A percentile compares a stretch with the other conserved stretches of the same genome.
Conservation (phyloP, 2,797 vertebrate genomes). For the Eulemur albifrons region DNA sequence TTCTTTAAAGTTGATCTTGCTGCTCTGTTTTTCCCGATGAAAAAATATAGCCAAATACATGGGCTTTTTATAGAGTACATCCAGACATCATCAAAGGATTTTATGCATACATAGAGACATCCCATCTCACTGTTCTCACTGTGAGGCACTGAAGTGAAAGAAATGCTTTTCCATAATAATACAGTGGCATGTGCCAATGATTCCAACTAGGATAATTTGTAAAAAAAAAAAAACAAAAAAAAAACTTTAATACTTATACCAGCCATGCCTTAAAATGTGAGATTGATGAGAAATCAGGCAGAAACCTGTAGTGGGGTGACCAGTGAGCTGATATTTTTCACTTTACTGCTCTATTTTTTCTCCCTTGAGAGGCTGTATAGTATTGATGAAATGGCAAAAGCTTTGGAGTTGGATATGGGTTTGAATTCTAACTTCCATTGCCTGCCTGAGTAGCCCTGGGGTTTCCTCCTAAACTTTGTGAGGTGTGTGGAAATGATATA, state of each 20-base stretch:
- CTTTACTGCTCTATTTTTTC: not conserved
- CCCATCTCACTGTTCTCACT: not conserved
- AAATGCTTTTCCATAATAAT: constrained; percentile 5
- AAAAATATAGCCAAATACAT: not conserved
- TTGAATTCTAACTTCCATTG: not conserved
- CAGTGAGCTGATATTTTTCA: not conserved
- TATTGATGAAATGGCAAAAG: not conserved
- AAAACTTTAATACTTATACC: not conserved
- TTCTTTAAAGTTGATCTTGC: not conserved
- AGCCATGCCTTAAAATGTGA: not conserved
- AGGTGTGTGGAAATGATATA: not conserved
- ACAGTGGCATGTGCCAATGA: not conserved
- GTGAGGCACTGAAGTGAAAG: constrained; percentile 13
- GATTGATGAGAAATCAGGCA: not conserved
- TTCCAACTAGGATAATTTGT: not conserved
- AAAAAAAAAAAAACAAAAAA: not conserved
- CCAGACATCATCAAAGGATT: not conserved
- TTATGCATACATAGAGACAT: not conserved
- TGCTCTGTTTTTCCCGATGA: not conserved
- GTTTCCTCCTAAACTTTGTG: not conserved
- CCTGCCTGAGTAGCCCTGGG: not conserved
- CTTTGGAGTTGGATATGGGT: not conserved
- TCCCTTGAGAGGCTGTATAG: not conserved
- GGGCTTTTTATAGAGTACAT: not conserved
- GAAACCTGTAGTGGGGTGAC: not conserved